These are phyloP conservation scores for Anadara kagoshimensis DNA, from an alignment of 1,140 invertebrate species.

Conservation along the genomic window DNA sequence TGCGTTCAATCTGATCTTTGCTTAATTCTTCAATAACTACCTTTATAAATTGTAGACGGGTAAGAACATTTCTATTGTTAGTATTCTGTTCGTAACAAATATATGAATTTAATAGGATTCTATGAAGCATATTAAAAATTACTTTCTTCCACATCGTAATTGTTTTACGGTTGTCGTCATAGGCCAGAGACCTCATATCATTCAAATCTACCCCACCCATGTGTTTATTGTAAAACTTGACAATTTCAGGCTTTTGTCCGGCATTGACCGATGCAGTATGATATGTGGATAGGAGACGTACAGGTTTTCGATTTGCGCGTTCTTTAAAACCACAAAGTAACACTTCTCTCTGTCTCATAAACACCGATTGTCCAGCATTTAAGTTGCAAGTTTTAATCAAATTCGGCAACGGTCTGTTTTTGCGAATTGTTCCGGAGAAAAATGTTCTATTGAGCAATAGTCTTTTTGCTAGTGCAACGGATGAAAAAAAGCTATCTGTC, in stretches of 20 bases:
- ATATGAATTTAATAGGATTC: conserved; percentile 12
- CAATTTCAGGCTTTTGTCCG: conserved; percentile 1
- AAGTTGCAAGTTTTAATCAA: not conserved
- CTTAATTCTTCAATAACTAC: no score
- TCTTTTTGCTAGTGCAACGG: not conserved
- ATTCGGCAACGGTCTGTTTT: not conserved
- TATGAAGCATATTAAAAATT: conserved; percentile 4
- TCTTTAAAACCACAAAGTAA: not conserved
- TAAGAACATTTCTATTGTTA: no score
- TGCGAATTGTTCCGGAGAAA: conserved; percentile 6
- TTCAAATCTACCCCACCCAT: conserved; percentile 12
- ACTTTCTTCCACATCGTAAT: conserved; percentile 8
- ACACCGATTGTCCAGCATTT: not conserved
- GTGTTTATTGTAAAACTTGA: not conserved
- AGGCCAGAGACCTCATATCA: not conserved
- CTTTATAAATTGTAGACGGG: no score
- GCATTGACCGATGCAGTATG: not conserved
- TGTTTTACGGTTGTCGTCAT: conserved; percentile 7
- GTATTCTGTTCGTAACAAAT: conserved; percentile 6
- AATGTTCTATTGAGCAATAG: not conserved
- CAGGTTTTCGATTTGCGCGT: not conserved
- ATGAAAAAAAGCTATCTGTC: not conserved
- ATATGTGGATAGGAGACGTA: not conserved
- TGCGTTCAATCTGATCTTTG: no score
- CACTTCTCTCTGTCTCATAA: not conserved